Percentiles rank a stretch among this genome's conserved stretches.
Evolutionary conservation across 1,140 invertebrate species (phyloP).

Genomic region (Hyposmocoma kahamanoa): DNA sequence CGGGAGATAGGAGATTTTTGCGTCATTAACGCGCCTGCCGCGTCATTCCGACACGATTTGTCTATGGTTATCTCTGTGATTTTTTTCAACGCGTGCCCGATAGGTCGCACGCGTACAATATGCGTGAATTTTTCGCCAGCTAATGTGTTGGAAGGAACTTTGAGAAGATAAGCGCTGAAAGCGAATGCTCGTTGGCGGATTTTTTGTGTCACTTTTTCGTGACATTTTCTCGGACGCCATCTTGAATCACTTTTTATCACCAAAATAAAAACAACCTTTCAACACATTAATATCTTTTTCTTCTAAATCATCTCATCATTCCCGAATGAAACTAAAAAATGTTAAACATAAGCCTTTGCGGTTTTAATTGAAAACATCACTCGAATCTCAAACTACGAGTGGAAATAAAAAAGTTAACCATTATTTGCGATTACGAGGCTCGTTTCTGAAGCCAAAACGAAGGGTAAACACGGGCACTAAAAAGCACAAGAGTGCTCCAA

Average conservation of each 20-base stretch:
- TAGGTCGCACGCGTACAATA: constrained; percentile 54
- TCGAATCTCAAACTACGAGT: too few relatives aligned
- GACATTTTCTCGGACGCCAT: too few relatives aligned
- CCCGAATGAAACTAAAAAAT: too few relatives aligned
- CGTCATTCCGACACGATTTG: constrained; percentile 62
- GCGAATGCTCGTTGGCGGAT: constrained; percentile 37
- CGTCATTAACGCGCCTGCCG: constrained; percentile 59
- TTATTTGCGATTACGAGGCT: too few relatives aligned
- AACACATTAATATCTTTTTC: too few relatives aligned
- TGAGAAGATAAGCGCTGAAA: constrained; percentile 55
- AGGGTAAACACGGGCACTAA: constrained; percentile 64
- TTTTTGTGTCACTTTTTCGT: constrained; percentile 20
- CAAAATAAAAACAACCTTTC: too few relatives aligned
- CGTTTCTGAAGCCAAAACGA: too few relatives aligned
- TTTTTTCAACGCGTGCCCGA: constrained; percentile 48
- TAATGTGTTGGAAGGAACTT: constrained; percentile 65
- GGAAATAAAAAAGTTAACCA: too few relatives aligned
- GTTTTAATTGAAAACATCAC: too few relatives aligned
- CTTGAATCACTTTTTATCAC: too few relatives aligned
- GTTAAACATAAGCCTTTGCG: too few relatives aligned
- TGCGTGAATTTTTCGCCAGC: constrained; percentile 51
- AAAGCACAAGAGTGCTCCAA: constrained; percentile 61
- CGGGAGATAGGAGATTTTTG: constrained; percentile 49
- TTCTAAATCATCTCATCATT: too few relatives aligned
- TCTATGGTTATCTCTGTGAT: constrained; percentile 58